Percentiles rank a stretch among this genome's conserved stretches.
These are phyloP conservation scores for Drosophila triauraria DNA, from an alignment of 1,140 invertebrate genomes.

Conservation along the genomic window DNA sequence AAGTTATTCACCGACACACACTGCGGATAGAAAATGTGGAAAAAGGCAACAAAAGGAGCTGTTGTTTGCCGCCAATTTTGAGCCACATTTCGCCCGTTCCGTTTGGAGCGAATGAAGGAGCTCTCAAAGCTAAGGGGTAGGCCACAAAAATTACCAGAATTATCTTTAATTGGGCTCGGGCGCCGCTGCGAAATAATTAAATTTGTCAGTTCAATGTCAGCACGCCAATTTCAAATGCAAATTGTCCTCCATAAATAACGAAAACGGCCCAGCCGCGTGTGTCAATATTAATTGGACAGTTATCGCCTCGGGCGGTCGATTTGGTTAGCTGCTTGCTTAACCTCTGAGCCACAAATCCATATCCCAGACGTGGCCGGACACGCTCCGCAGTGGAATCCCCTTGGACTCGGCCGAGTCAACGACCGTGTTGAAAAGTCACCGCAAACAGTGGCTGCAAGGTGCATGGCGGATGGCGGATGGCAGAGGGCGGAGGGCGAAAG, in stretches of 20 bases:
- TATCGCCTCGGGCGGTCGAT: slow-evolving; percentile 35
- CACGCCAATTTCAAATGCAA: slow-evolving; percentile 57
- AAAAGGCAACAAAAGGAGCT: slow-evolving; percentile 50
- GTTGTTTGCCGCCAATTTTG: neutral
- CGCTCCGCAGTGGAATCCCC: slow-evolving; percentile 4
- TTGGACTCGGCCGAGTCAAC: slow-evolving; percentile 55
- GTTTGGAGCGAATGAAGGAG: neutral
- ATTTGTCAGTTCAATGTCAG: slow-evolving; percentile 67
- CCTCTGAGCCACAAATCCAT: slow-evolving; percentile 31
- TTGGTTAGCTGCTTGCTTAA: slow-evolving; percentile 36
- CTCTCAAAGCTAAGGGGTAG: neutral
- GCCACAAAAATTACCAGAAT: slow-evolving; percentile 25
- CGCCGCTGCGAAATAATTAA: slow-evolving; percentile 26
- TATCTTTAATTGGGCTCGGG: slow-evolving; percentile 35
- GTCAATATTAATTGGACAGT: slow-evolving; percentile 54
- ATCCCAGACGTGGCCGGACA: slow-evolving; percentile 5
- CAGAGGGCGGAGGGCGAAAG: slow-evolving; percentile 10
- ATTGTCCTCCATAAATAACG: slow-evolving; percentile 49
- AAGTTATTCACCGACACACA: slow-evolving; percentile 46
- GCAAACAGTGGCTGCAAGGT: slow-evolving; percentile 43
- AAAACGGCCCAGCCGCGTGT: slow-evolving; percentile 43
- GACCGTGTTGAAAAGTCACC: slow-evolving; percentile 68
- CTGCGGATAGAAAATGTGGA: slow-evolving; percentile 12
- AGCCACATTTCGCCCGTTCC: neutral
- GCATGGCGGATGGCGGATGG: neutral